These are phyloP conservation scores for Calypte anna DNA, from an alignment of 2,113 vertebrate species.

Conservation along the genomic window DNA sequence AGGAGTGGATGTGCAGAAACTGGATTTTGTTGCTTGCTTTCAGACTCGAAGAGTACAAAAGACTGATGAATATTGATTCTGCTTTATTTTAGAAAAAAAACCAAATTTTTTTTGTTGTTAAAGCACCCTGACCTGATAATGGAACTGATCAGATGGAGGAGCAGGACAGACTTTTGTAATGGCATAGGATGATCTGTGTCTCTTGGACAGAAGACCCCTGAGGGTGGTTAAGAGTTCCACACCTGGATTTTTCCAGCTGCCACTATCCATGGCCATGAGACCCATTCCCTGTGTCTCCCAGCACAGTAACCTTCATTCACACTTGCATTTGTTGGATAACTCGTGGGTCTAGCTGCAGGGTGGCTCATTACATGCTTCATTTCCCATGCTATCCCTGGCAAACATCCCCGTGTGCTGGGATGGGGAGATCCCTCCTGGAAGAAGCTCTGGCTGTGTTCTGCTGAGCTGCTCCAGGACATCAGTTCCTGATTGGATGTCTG, in stretches of 20 bases:
- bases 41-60: not conserved
- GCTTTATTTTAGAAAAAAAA: not conserved
- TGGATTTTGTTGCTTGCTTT: conserved; percentile 30
- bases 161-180: not conserved
- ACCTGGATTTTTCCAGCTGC: not conserved
- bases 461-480: conserved; percentile 25
- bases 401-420: not conserved
- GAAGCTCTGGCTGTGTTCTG: fast-evolving
- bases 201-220: fast-evolving
- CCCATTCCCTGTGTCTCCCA: not conserved
- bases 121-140: not conserved
- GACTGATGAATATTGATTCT: conserved; percentile 28
- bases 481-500: not conserved
- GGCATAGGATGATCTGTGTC: fast-evolving
- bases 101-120: not conserved
- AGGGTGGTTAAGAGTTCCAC: not conserved
- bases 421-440: conserved; percentile 10
- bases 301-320: conserved; percentile 37
- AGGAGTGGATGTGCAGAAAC: not conserved
- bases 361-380: conserved; percentile 60
- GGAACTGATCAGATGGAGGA: not conserved
- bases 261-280: not conserved
- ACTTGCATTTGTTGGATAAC: conserved; percentile 8
- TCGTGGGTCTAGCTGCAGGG: conserved; percentile 43
- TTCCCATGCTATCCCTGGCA: conserved; percentile 39